Evolutionary conservation across 2,113 vertebrate genomes (phyloP).

Genomic region (Ameiurus melas): DNA sequence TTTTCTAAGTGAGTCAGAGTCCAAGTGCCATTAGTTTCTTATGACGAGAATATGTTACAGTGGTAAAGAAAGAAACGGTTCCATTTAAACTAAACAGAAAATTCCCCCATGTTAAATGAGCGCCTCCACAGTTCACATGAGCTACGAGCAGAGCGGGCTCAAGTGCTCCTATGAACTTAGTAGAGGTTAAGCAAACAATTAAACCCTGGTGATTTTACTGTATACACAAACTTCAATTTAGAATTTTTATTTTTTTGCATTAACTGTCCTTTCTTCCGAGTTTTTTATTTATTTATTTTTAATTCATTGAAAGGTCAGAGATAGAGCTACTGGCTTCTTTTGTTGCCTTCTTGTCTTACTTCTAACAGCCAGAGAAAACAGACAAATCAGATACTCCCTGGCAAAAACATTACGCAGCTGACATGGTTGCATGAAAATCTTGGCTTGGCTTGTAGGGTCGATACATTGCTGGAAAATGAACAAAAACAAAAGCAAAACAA

Average conservation of each 20-base stretch:
- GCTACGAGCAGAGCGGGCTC: slow-evolving; percentile 3
- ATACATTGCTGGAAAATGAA: slow-evolving; percentile 38
- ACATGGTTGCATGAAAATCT: slow-evolving; percentile 39
- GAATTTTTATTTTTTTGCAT: neutral
- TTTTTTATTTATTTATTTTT: neutral
- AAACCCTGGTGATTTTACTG: neutral
- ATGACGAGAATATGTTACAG: slow-evolving; percentile 3
- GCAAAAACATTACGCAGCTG: slow-evolving; percentile 42
- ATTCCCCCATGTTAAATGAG: slow-evolving; percentile 2
- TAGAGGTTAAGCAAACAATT: slow-evolving; percentile 28
- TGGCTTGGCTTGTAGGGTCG: slow-evolving; percentile 31
- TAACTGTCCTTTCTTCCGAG: neutral
- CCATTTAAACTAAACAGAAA: neutral
- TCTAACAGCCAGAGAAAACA: slow-evolving; percentile 4
- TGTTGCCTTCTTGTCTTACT: slow-evolving; percentile 11
- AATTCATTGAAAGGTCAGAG: slow-evolving; percentile 9
- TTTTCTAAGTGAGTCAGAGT: neutral
- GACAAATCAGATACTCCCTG: slow-evolving; percentile 37
- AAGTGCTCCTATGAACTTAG: slow-evolving; percentile 12
- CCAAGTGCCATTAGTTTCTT: slow-evolving; percentile 24
- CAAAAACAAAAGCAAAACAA: slow-evolving; percentile 58
- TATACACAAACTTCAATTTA: slow-evolving; percentile 2
- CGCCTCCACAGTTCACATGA: slow-evolving; percentile 23
- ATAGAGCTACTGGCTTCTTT: slow-evolving; percentile 31
- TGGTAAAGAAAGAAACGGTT: slow-evolving; percentile 3